phyloP scores from a whole-genome alignment of 1,140 invertebrate genomes.

The Leptinotarsa texana region DNA sequence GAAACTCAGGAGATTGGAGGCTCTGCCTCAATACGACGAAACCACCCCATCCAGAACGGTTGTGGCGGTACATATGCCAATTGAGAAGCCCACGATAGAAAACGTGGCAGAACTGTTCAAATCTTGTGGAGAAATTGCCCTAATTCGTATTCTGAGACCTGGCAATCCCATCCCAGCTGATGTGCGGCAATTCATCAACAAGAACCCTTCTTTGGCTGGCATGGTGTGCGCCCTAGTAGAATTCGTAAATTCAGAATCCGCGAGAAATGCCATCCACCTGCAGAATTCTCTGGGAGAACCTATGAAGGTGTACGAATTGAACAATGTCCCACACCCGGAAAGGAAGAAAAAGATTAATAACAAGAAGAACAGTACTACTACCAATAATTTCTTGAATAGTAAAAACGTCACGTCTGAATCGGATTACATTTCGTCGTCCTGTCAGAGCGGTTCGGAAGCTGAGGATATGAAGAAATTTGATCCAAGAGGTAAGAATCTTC shows the following conservation, averaged over 20 bases:
- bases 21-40: constrained; percentile 87
- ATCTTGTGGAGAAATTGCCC: constrained; percentile 83
- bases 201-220: constrained; percentile 83
- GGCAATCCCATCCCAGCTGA: constrained; percentile 86
- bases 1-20: constrained; percentile 83
- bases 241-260: constrained; percentile 84
- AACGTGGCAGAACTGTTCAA: constrained; percentile 86
- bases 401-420: constrained; percentile 38
- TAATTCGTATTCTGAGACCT: constrained; percentile 82
- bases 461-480: constrained; percentile 63
- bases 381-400: constrained; percentile 46
- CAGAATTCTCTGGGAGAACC: constrained; percentile 45
- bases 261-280: constrained; percentile 76
- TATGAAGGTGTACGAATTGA: constrained; percentile 62
- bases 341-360: constrained; percentile 60
- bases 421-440: constrained; percentile 60
- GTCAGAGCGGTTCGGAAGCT: constrained; percentile 69
- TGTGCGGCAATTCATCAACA: constrained; percentile 85
- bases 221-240: constrained; percentile 87
- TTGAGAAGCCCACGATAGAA: constrained; percentile 83
- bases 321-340: constrained; percentile 62
- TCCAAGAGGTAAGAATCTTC: constrained; percentile 52
- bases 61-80: constrained; percentile 81
- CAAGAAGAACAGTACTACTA: constrained; percentile 53
- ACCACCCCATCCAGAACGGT: constrained; percentile 88